Evolutionary conservation across 2,888 invertebrate genomes (phyloP).

Genomic region (Drosophila robusta): DNA sequence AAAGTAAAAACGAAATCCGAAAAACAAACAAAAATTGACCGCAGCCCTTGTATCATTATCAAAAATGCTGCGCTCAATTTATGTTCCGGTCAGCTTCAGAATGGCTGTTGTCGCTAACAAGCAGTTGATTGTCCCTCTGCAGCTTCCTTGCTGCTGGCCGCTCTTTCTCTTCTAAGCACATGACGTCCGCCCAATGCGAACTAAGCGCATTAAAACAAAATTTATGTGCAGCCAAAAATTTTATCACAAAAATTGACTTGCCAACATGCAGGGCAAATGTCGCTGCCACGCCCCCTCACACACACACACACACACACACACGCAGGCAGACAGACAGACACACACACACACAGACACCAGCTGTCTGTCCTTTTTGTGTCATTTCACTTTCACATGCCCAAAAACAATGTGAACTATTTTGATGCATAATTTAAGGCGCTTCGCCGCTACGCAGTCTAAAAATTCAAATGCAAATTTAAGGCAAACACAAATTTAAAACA

Average conservation of each 20-base stretch:
- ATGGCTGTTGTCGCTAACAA: constrained; percentile 18
- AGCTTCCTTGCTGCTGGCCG: background rate
- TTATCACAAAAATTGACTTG: constrained; percentile 70
- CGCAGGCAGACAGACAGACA: background rate
- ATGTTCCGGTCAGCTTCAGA: constrained; percentile 48
- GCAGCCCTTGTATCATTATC: constrained; percentile 62
- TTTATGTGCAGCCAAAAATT: constrained; percentile 66
- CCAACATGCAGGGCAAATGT: constrained; percentile 51
- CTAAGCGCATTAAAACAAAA: constrained; percentile 74
- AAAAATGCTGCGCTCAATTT: constrained; percentile 65
- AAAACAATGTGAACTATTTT: constrained; percentile 52
- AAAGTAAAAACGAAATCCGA: constrained; percentile 12
- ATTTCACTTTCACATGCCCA: constrained; percentile 59
- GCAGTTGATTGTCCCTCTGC: constrained; percentile 22
- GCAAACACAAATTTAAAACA: constrained; percentile 36
- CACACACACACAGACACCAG: constrained; percentile 1
- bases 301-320: constrained; percentile 6
- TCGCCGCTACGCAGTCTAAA: constrained; percentile 4
- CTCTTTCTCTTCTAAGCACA: background rate
- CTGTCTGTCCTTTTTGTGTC: constrained; percentile 35
- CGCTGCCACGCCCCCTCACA: constrained; percentile 45
- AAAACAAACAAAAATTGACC: constrained; percentile 29
- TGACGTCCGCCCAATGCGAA: constrained; percentile 38
- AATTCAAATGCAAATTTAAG: constrained; percentile 60
- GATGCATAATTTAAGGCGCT: constrained; percentile 67